Evolutionary conservation across 2,797 vertebrate genomes (phyloP).

Genomic region (Siniperca scherzeri): DNA sequence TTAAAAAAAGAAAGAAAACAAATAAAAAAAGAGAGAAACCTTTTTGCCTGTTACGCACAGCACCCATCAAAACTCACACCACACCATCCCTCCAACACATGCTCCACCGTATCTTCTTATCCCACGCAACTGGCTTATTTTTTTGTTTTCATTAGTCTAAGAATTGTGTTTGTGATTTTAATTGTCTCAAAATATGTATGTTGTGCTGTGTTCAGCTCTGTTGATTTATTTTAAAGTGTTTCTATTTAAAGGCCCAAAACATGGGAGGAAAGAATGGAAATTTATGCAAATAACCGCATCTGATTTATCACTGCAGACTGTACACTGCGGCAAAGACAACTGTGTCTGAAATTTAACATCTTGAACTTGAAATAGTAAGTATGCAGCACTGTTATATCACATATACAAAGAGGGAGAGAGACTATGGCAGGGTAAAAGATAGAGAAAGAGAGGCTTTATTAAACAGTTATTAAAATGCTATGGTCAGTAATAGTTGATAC

Average conservation of each 20-base stretch:
- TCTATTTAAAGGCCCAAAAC: not conserved
- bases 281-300: not conserved
- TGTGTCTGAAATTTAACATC: not conserved
- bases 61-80: not conserved
- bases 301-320: slow-evolving; percentile 15
- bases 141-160: not conserved
- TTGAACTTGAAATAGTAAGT: not conserved
- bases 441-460: not conserved
- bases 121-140: not conserved
- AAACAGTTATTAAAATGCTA: not conserved
- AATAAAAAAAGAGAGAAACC: not conserved
- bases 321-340: not conserved
- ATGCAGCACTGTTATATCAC: not conserved
- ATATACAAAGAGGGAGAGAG: not conserved
- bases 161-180: not conserved
- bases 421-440: not conserved
- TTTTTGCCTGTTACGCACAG: not conserved
- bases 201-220: not conserved
- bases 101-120: not conserved
- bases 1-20: not conserved
- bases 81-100: not conserved
- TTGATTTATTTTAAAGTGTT: not conserved
- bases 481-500: not conserved
- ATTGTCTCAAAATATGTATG: no score
- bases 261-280: not conserved